Percentiles rank a stretch among this genome's conserved stretches.
Conservation (phyloP, 2,113 vertebrate genomes). For the Hepsetus odoe region DNA sequence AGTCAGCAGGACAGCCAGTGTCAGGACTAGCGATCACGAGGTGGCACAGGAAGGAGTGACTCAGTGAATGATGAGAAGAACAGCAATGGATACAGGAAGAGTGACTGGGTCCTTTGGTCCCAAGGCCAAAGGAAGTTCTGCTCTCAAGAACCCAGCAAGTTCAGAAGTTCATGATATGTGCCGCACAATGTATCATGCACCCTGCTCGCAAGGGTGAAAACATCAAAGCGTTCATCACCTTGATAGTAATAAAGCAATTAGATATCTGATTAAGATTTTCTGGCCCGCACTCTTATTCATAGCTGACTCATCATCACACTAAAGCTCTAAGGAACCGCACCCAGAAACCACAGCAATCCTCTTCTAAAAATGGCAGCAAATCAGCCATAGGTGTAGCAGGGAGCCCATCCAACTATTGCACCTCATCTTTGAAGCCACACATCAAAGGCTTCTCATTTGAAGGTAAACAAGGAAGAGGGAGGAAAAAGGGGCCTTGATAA, state of each 20-base stretch:
- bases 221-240: background rate
- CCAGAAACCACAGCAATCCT: background rate
- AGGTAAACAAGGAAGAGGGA: slow-evolving; percentile 47
- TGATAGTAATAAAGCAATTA: slow-evolving; percentile 8
- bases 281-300: background rate
- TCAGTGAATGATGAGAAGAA: slow-evolving; percentile 47
- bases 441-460: slow-evolving; percentile 41
- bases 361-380: background rate
- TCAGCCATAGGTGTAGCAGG: background rate
- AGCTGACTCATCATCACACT: slow-evolving; percentile 10
- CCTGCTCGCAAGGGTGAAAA: background rate
- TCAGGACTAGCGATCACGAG: slow-evolving; percentile 9
- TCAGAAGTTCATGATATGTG: slow-evolving; percentile 14
- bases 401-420: slow-evolving; percentile 25
- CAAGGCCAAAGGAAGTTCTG: background rate
- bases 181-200: background rate
- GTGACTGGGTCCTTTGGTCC: background rate
- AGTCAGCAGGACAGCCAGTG: background rate
- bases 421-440: slow-evolving; percentile 45
- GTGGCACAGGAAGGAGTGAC: slow-evolving; percentile 38
- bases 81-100: slow-evolving; percentile 56
- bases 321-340: background rate
- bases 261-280: background rate
- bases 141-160: slow-evolving; percentile 16
- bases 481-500: slow-evolving; percentile 33